Percentiles rank a stretch among this genome's conserved stretches.
These are phyloP conservation scores for Picus viridis DNA, from an alignment of 2,797 vertebrate genomes.

Conservation along the genomic window DNA sequence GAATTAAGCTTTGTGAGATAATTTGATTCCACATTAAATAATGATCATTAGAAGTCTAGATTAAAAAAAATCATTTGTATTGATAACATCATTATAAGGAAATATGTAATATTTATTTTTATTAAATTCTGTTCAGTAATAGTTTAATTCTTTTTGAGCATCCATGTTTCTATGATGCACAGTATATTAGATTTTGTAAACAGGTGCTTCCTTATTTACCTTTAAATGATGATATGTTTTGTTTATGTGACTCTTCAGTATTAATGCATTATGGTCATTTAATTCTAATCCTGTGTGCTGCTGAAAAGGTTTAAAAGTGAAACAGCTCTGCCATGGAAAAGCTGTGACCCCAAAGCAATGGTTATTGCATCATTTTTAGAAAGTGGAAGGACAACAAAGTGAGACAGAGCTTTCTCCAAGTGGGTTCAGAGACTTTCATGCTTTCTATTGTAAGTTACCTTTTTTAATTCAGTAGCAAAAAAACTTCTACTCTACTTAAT, in stretches of 20 bases:
- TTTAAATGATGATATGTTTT: not conserved
- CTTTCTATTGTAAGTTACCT: not conserved
- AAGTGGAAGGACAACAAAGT: not conserved
- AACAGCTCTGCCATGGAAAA: not conserved
- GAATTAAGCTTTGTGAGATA: not conserved
- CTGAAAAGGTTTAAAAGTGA: not conserved
- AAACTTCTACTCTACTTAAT: not conserved
- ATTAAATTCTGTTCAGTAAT: not conserved
- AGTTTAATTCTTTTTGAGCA: not conserved
- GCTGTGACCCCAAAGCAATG: not conserved
- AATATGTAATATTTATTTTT: not conserved
- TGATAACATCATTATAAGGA: not conserved
- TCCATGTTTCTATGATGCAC: not conserved
- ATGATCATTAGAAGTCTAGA: not conserved
- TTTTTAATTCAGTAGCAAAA: constrained; percentile 10
- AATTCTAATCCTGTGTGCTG: not conserved
- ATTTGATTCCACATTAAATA: not conserved
- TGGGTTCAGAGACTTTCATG: not conserved
- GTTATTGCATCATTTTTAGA: not conserved
- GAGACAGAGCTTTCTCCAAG: not conserved
- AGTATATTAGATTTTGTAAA: not conserved
- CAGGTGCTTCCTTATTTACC: not conserved
- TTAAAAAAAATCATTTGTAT: not conserved
- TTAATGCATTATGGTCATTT: not conserved
- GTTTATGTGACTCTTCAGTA: not conserved